phyloP scores from a whole-genome alignment of 2,888 invertebrate genomes.

The Drosophila lacicola region DNA sequence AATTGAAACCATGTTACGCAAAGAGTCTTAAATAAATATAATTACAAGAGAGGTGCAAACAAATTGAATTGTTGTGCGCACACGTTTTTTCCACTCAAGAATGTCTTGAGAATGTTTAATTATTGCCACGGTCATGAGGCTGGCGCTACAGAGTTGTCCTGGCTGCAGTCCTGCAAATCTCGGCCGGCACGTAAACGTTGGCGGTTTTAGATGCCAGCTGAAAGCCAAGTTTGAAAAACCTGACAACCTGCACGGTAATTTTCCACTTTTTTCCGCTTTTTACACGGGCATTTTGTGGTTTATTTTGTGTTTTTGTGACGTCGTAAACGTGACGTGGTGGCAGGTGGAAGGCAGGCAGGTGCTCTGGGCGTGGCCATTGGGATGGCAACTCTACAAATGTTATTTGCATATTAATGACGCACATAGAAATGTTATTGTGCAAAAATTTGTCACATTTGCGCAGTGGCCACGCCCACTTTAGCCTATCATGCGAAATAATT shows the following conservation, averaged over 20 bases:
- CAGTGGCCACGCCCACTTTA: background rate
- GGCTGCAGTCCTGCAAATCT: conserved; percentile 23
- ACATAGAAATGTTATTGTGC: conserved; percentile 24
- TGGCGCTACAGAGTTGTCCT: background rate
- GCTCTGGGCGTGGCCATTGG: background rate
- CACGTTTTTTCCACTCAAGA: background rate
- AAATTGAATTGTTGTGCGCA: background rate
- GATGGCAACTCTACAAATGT: conserved; percentile 11
- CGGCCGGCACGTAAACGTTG: conserved; percentile 44
- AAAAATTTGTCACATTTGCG: conserved; percentile 1
- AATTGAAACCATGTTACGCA: no score
- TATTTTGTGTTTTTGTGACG: background rate
- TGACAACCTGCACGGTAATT: conserved; percentile 18
- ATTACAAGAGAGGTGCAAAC: no score
- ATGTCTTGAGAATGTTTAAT: conserved; percentile 38
- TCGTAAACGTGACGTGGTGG: background rate
- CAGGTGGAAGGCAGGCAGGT: background rate
- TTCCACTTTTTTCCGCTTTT: conserved; percentile 5
- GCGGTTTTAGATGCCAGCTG: conserved; percentile 39
- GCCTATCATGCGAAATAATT: background rate
- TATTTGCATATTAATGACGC: conserved; percentile 67
- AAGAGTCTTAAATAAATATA: no score
- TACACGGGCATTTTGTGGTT: background rate
- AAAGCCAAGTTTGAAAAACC: conserved; percentile 10
- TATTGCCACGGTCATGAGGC: conserved; percentile 5